These are phyloP conservation scores for Chromobotia macracanthus DNA, from an alignment of 2,797 vertebrate genomes.

Conservation along the genomic window DNA sequence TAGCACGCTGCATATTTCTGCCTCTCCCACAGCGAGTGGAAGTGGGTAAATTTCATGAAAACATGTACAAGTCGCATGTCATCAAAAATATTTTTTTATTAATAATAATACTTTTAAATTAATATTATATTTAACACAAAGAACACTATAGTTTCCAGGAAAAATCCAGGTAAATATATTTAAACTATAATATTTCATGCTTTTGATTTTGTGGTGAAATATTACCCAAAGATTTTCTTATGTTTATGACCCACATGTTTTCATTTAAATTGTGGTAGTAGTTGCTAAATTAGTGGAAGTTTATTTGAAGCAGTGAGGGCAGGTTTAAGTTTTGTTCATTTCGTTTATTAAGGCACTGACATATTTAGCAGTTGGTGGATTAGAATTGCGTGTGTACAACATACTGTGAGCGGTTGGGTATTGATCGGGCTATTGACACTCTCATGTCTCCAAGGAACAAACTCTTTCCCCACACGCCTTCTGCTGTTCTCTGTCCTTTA, in stretches of 20 bases:
- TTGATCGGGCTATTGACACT: constrained; percentile 63
- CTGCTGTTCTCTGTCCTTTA: constrained; percentile 55
- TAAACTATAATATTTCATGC: too few species aligned
- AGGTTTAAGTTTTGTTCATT: background rate
- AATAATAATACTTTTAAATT: background rate
- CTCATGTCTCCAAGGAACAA: constrained; percentile 47
- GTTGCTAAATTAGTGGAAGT: background rate
- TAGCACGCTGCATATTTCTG: constrained; percentile 1
- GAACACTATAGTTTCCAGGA: too few species aligned
- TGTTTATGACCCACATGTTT: background rate
- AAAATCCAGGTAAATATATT: too few species aligned
- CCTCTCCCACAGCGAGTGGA: background rate
- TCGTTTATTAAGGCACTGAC: constrained; percentile 1
- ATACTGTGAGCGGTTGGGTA: constrained; percentile 52
- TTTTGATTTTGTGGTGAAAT: too few species aligned
- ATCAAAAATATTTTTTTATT: background rate
- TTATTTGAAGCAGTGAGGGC: background rate
- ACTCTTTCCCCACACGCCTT: constrained; percentile 37
- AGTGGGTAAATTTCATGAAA: background rate
- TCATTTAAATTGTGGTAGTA: too few species aligned
- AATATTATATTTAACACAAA: background rate
- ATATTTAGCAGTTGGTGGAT: constrained; percentile 24
- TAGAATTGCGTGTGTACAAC: constrained; percentile 37
- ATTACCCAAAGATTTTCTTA: too few species aligned
- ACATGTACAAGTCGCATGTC: background rate